phyloP scores from a whole-genome alignment of 2,113 vertebrate genomes.

The Coptodon bakossiorum region DNA sequence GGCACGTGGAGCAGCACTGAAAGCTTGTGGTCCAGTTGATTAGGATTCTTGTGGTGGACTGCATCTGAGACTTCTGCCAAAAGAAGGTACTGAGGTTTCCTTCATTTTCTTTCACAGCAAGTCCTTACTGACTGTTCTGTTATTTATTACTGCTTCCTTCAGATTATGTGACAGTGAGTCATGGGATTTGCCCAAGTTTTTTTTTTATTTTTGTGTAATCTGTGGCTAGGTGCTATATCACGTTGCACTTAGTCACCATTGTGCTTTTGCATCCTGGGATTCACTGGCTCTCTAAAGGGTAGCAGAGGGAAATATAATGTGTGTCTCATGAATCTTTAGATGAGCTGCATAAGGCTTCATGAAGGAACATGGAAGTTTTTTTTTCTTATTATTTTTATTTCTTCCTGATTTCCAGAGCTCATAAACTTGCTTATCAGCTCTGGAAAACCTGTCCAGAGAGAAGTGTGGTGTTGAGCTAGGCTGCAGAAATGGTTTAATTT shows the following conservation, averaged over 20 bases:
- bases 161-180: background rate
- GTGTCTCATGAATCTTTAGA: background rate
- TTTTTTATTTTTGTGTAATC: background rate
- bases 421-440: background rate
- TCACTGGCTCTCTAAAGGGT: background rate
- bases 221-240: background rate
- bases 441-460: background rate
- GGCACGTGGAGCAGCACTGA: background rate
- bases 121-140: background rate
- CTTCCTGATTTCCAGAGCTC: too few relatives aligned
- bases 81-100: background rate
- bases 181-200: background rate
- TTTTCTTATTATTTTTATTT: background rate
- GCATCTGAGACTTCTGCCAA: background rate
- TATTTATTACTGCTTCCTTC: background rate
- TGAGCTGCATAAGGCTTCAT: background rate
- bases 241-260: background rate
- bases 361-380: background rate
- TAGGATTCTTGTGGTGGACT: background rate
- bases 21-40: background rate
- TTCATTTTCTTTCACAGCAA: background rate
- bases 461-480: too few relatives aligned
- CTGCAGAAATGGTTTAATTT: background rate
- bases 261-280: background rate
- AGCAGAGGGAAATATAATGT: background rate